Percentiles rank a stretch among this genome's conserved stretches.
Conservation (phyloP, 2,888 invertebrate genomes). For the Myathropa florea region DNA sequence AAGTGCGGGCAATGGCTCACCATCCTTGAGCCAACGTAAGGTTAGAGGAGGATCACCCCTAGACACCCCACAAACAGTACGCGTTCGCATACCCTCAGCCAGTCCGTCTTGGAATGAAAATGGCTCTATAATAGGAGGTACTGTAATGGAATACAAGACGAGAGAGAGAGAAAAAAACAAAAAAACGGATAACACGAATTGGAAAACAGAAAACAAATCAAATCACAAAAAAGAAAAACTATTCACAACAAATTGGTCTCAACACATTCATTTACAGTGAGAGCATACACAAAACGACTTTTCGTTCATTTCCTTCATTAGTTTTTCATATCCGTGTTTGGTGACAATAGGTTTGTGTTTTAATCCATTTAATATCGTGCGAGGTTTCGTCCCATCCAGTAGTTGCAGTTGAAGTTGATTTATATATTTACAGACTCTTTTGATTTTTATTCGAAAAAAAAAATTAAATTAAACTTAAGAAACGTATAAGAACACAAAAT, state of each 20-base stretch:
- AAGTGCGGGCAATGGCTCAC: constrained; percentile 85
- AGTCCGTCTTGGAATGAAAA: constrained; percentile 92
- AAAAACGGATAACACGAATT: constrained; percentile 69
- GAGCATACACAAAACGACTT: constrained; percentile 30
- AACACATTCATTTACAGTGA: constrained; percentile 57
- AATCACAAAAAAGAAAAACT: constrained; percentile 45
- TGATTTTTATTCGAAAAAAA: not conserved
- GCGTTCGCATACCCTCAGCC: constrained; percentile 90
- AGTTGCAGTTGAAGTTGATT: constrained; percentile 54
- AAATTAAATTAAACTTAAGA: not conserved
- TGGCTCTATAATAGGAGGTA: constrained; percentile 92
- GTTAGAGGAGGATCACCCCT: constrained; percentile 90
- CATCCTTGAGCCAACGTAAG: constrained; percentile 92
- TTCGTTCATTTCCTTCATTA: constrained; percentile 14
- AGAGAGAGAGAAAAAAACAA: constrained; percentile 76
- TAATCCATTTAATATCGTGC: constrained; percentile 51
- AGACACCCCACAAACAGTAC: constrained; percentile 90
- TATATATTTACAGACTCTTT: constrained; percentile 52
- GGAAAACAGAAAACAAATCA: constrained; percentile 55
- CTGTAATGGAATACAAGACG: constrained; percentile 82
- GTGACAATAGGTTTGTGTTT: not conserved
- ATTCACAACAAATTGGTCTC: constrained; percentile 48
- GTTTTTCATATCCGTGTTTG: constrained; percentile 7
- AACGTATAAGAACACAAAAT: not conserved
- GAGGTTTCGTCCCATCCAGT: constrained; percentile 63